Evolutionary conservation across 2,888 invertebrate genomes (phyloP).

Genomic region (Tenthredo amoena): DNA sequence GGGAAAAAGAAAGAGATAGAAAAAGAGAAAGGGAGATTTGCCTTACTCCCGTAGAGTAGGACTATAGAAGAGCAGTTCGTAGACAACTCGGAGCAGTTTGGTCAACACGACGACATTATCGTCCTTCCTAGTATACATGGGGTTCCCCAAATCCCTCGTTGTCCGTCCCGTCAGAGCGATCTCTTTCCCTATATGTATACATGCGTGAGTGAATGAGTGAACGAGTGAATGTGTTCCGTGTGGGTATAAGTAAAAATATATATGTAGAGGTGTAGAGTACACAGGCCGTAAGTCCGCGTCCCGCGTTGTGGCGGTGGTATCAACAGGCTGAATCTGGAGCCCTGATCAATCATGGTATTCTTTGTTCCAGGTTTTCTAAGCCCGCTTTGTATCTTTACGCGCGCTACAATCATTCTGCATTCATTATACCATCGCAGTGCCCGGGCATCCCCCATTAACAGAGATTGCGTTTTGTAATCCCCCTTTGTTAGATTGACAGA

Average conservation of each 20-base stretch:
- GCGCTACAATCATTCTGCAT: constrained; percentile 70
- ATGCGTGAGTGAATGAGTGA: not conserved
- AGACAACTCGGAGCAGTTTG: constrained; percentile 39
- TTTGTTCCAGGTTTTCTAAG: constrained; percentile 51
- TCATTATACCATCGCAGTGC: constrained; percentile 65
- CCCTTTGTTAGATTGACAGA: constrained; percentile 56
- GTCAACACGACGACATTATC: constrained; percentile 48
- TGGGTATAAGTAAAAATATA: not conserved
- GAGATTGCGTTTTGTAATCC: constrained; percentile 72
- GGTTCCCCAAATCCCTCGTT: constrained; percentile 28
- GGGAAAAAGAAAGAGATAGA: not conserved
- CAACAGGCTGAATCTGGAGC: constrained; percentile 72
- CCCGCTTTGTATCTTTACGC: constrained; percentile 71
- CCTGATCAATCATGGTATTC: constrained; percentile 72
- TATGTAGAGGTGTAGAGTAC: constrained; percentile 2
- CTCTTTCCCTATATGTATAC: not conserved
- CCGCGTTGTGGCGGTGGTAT: constrained; percentile 65
- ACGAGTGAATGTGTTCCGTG: not conserved
- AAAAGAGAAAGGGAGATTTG: not conserved
- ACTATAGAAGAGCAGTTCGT: constrained; percentile 22
- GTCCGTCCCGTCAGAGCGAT: not conserved
- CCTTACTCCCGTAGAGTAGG: constrained; percentile 15
- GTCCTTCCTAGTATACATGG: not conserved
- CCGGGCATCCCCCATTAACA: constrained; percentile 67
- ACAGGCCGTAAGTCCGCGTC: constrained; percentile 3